Conservation (phyloP, 2,888 invertebrate genomes). For the Rapana venosa region DNA sequence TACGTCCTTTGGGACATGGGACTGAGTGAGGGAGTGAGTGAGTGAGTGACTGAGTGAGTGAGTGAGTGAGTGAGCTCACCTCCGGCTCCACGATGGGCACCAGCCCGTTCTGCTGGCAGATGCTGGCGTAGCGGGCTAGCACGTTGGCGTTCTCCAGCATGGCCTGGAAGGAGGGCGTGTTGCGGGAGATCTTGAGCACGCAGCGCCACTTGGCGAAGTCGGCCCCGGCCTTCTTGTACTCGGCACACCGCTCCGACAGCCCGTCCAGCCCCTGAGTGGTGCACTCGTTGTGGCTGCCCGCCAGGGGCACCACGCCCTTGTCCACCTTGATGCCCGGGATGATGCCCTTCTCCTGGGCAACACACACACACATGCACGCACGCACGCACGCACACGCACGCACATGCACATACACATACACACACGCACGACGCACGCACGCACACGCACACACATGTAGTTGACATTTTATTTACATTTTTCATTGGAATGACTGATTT, state of each 20-base stretch:
- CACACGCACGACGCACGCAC: not conserved
- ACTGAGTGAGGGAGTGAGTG: no score
- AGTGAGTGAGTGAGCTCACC: constrained; percentile 79
- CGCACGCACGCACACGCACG: not conserved
- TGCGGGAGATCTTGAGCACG: constrained; percentile 93
- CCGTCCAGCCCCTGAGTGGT: constrained; percentile 99
- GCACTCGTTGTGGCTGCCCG: constrained; percentile 93
- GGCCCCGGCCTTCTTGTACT: constrained; percentile 98
- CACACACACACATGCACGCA: not conserved
- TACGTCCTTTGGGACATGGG: no score
- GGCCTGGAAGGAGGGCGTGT: constrained; percentile 93
- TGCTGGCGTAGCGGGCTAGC: constrained; percentile 96
- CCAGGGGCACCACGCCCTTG: constrained; percentile 95
- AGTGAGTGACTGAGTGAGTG: no score
- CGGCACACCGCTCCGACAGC: constrained; percentile 93
- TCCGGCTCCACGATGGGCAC: constrained; percentile 99
- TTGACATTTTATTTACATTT: no score
- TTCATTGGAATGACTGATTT: no score
- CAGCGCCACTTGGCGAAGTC: constrained; percentile 99
- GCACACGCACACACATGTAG: not conserved
- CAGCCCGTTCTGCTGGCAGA: constrained; percentile 92
- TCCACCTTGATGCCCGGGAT: constrained; percentile 85
- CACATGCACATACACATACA: no score
- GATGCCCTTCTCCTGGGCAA: constrained; percentile 69
- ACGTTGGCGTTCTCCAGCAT: constrained; percentile 97